Conservation (phyloP, 2,888 invertebrate genomes). For the Orchesella flavescens region DNA sequence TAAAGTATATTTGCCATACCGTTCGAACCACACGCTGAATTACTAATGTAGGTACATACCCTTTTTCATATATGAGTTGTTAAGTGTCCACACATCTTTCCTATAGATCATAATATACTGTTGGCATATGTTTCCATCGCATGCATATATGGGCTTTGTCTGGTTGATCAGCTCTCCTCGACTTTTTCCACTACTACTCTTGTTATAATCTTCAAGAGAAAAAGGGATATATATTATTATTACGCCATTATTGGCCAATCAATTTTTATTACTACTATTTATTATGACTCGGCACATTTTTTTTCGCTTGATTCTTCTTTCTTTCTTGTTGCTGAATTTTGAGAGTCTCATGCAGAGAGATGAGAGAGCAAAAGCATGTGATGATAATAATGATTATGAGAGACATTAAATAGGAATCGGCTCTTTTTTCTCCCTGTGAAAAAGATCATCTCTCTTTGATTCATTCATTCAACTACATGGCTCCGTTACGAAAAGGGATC, state of each 20-base stretch:
- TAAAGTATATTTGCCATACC: too few relatives aligned
- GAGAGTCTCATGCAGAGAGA: slow-evolving; percentile 31
- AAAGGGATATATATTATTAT: slow-evolving; percentile 56
- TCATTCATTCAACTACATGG: background rate
- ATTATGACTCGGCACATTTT: slow-evolving; percentile 62
- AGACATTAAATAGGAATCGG: slow-evolving; percentile 9
- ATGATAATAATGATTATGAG: slow-evolving; percentile 2
- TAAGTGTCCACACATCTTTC: background rate
- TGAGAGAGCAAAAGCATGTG: slow-evolving; percentile 32
- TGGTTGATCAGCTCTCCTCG: background rate
- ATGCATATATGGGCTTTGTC: too few relatives aligned
- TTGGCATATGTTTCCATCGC: background rate
- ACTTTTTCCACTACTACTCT: background rate
- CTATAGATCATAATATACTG: background rate
- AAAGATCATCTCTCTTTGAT: background rate
- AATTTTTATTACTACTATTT: slow-evolving; percentile 62
- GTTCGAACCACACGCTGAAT: background rate
- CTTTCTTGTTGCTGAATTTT: background rate
- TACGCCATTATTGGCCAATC: slow-evolving; percentile 64
- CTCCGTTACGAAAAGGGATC: background rate
- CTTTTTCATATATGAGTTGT: background rate
- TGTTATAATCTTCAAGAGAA: slow-evolving; percentile 9
- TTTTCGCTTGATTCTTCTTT: slow-evolving; percentile 30
- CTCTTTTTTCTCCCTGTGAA: background rate
- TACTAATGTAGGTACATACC: background rate